Base-by-base conservation (phyloP, 1,140 invertebrate genomes). In the Heliconius hermathena region DNA sequence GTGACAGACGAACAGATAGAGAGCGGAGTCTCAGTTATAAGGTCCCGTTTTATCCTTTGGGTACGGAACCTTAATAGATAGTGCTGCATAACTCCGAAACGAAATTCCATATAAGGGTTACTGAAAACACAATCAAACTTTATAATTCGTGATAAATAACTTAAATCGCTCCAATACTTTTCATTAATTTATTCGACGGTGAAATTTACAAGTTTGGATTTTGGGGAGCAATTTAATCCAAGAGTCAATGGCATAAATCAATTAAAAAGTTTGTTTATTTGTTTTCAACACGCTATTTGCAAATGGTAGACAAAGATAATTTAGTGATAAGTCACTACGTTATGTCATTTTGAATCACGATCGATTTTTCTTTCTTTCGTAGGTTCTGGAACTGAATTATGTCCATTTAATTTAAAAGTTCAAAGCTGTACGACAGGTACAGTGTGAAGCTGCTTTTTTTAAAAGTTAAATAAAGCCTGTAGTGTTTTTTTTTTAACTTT, bases 101-200 rank as follows among this genome's bases (percentile, higher is more conserved):
- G 3, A 29, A 29, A 66, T 66, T 29, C 60, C 60, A 66, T 66
- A 66, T 66, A 66, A 66, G 60, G 60, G 26, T 66, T 66, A 66
- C 60, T 16, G 26, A 66, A 66, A 66, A 66, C 60, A 66, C 60
- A 66, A 66, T 66, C 22, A 66, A 66, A 66, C 60, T 66, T 66
- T 66, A 29, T 66, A 66, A 66, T 66, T 66, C 26, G 60, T 66
- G 60, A 66, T 66, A 66, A 66, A 66, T 66, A 66, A 66, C 60
- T 66, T 66, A 66, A 66, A 66, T 66, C 22, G 60, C 22, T 66
- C 13, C 60, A 66, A 66, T 66, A 66, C 60, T 66, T 66, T 66
- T 29, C 60, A 66, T 66, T 66, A 66, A 66, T 66, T 66, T 66
- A 66, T 66, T 66, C 60, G 60, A 66, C 60, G 60, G 22, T 66